These are phyloP conservation scores for Pseudochaenichthys georgianus DNA, from an alignment of 2,797 vertebrate species.

Conservation along the genomic window DNA sequence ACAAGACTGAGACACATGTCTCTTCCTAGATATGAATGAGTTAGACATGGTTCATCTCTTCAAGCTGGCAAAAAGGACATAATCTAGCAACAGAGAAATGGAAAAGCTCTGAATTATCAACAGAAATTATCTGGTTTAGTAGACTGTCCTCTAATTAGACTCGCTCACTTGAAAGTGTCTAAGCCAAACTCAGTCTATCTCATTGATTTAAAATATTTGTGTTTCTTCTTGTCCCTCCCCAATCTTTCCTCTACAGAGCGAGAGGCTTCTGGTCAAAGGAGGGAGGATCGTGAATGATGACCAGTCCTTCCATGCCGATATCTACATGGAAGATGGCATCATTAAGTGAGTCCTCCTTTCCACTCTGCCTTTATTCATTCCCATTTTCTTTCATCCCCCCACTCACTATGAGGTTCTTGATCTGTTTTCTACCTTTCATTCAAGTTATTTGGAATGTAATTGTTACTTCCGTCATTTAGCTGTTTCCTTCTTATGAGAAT, in stretches of 20 bases:
- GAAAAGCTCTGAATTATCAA: constrained; percentile 18
- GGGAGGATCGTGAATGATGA: constrained; percentile 98
- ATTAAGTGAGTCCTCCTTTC: constrained; percentile 90
- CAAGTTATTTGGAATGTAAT: neutral
- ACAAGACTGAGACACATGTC: constrained; percentile 26
- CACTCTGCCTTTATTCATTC: constrained; percentile 16
- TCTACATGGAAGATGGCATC: constrained; percentile 98
- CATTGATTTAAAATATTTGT: constrained; percentile 18
- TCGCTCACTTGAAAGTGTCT: constrained; percentile 11
- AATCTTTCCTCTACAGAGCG: constrained; percentile 85
- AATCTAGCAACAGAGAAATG: constrained; percentile 11
- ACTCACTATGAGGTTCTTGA: neutral
- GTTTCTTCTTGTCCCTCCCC: neutral
- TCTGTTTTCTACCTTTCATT: constrained; percentile 1
- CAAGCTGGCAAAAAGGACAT: constrained; percentile 20
- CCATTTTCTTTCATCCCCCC: constrained; percentile 19
- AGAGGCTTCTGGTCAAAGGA: constrained; percentile 97
- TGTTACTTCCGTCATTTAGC: neutral
- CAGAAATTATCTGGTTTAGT: neutral
- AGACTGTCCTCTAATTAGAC: constrained; percentile 1
- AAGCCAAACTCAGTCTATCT: constrained; percentile 6
- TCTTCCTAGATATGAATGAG: constrained; percentile 27
- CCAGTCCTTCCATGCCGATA: constrained; percentile 96
- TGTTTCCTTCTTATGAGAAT: neutral
- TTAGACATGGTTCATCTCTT: constrained; percentile 52